These are phyloP conservation scores for Perithous albicinctus DNA, from an alignment of 2,888 invertebrate genomes.

Conservation along the genomic window DNA sequence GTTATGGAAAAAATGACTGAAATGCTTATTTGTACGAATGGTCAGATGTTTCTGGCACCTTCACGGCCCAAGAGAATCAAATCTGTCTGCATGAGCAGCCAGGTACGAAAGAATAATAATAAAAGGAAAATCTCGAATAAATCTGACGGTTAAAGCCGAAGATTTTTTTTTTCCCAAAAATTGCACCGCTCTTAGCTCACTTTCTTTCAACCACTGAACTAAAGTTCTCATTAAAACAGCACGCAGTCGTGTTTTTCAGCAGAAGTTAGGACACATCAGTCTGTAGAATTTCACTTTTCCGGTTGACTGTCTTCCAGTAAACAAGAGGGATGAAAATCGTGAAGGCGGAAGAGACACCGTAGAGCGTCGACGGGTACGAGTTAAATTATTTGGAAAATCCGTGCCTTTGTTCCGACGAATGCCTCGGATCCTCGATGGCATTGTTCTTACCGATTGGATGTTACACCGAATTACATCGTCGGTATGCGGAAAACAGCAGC, in stretches of 20 bases:
- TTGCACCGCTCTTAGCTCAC: conserved; percentile 10
- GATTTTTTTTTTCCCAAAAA: conserved; percentile 2
- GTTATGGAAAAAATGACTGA: too few relatives aligned
- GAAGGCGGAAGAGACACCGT: conserved; percentile 42
- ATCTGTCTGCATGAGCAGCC: conserved; percentile 76
- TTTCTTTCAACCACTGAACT: not conserved
- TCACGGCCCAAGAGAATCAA: conserved; percentile 75
- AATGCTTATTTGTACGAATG: too few relatives aligned
- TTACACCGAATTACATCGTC: conserved; percentile 60
- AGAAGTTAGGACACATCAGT: conserved; percentile 35
- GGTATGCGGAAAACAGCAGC: conserved; percentile 60
- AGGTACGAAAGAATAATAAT: conserved; percentile 67
- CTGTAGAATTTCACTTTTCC: conserved; percentile 71
- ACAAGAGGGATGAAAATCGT: conserved; percentile 69
- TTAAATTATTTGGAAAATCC: conserved; percentile 81
- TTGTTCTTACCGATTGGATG: conserved; percentile 65
- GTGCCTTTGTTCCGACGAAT: conserved; percentile 59
- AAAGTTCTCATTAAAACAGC: conserved; percentile 1
- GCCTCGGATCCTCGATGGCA: conserved; percentile 46
- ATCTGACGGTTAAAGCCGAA: not conserved
- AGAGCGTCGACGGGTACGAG: conserved; percentile 64
- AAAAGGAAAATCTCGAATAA: conserved; percentile 35
- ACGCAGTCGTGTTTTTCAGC: not conserved
- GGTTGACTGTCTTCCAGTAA: conserved; percentile 72
- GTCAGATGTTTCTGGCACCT: conserved; percentile 19